Evolutionary conservation across 2,888 invertebrate species (phyloP), one percentile per base, ranked within the genome.

Genomic region (Chromoteleia sp.): DNA sequence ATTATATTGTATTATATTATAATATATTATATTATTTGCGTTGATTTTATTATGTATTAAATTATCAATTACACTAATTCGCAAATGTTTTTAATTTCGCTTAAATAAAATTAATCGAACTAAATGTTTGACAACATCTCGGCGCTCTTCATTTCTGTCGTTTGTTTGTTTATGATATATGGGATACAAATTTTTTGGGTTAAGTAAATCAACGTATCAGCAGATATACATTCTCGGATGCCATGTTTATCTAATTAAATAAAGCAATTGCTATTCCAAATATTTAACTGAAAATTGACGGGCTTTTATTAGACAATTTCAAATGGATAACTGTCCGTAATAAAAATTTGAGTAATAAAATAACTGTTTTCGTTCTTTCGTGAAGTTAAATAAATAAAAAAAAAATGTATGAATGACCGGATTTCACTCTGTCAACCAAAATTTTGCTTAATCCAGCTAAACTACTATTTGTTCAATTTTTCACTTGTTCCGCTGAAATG

Each of bases 401-500:
- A 33, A 14, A 54, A 33, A 1, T 21, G 12, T 30, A 33, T 17
- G 21, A 45, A 63, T 63, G 33, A 33, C n/a, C 17, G 19, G 48
- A 48, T 48, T 61, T 33, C 19, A 61, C 33, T 45, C 14, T 33
- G 48, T 61, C 48, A 61, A 30, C 61, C 33, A 12, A 19, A 45
- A 48, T 61, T 61, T 15, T n/a, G 19, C 33, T 61, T 61, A 61
- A 61, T 48, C 17, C 30, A 4, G 19, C 12, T 30, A 48, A 48
- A 29, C 54, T 61, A 33, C n/a, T n/a, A 43, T 25, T 61, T 48
- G 59, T 59, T 6, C 61, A n/a, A 61, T 61, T 61, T 61, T 21
- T 48, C 33, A 58, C 45, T 33, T 48, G 45, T 61, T 29, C 10
- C 61, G 17, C n/a, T 30, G 61, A 33, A 45, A 33, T 7, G 48